Base-by-base conservation (phyloP, 2,113 vertebrate genomes). In the Oryzias javanicus region DNA sequence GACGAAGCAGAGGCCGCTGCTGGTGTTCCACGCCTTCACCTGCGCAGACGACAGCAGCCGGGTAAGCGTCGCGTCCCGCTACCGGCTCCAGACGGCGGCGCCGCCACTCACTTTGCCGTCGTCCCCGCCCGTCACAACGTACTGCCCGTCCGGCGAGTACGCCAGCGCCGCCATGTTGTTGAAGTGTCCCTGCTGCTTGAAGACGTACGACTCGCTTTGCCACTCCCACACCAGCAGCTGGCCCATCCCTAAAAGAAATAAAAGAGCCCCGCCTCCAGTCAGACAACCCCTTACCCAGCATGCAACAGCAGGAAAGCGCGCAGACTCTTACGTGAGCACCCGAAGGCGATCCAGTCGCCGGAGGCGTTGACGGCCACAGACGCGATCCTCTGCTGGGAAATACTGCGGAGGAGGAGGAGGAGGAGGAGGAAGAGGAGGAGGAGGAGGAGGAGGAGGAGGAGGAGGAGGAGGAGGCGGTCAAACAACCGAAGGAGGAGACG, bases 141-240 rank as follows among this genome's bases (percentile, higher is more conserved):
- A 93, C 59, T 98, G 97, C 6, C 96, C 97, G 4, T 98, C 96
- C 0, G 96, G 95, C 0, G 97, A 98, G 76, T 97, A 98, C 0
- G 94, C 93, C 86, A 99, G 82, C 0, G 94, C 79, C 2, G 93
- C 94, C 97, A 98, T 95, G 90, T 94, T 98, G 90, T 97, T 97
- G 86, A 97, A 98, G 79, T 98, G 96, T 1, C 96, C 96, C 77
- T 98, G 97, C 82, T 99, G 97, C 84, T 98, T 98, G 70, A 98
- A 92, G 62, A 99, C 92, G 0, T 97, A 99, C 14, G 96, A 98
- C 66, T 99, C 97, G 0, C 97, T 99, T 89, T 99, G 96, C 97
- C 97, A 99, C 62, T 98, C 97, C 97, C 96, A 98, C 49, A 98
- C 97, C 83, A 98, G 87, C 68, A 99, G 91, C 90, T 98, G 97